phyloP scores from a whole-genome alignment of 37 sponge, comb jelly and placozoan species.

The Chondrilla cf. caribensis region DNA sequence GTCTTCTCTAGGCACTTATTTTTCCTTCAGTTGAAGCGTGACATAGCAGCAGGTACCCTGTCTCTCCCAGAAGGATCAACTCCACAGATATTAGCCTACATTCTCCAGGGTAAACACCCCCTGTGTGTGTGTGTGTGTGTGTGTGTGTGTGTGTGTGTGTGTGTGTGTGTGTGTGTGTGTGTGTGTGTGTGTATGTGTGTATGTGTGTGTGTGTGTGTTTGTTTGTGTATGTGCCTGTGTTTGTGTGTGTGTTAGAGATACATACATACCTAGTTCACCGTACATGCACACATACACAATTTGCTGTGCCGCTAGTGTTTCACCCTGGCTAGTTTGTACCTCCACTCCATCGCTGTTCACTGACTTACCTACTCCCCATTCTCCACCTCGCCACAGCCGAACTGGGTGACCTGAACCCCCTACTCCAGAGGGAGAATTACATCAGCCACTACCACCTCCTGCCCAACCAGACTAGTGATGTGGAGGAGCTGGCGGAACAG shows the following conservation, averaged over 20 bases:
- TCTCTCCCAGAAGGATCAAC: background rate
- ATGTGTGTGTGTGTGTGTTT: no score
- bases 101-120: constrained; percentile 37
- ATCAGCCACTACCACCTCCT: constrained; percentile 6
- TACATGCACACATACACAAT: no score
- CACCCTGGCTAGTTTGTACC: no score
- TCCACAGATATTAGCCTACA: constrained; percentile 22
- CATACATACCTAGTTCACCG: no score
- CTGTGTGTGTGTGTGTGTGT: background rate
- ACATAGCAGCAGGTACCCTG: constrained; percentile 38
- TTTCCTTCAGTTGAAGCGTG: constrained; percentile 54
- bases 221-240: no score
- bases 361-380: no score
- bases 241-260: no score
- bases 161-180: constrained; percentile 26
- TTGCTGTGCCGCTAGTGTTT: no score
- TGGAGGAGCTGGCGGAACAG: constrained; percentile 24
- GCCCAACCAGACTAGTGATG: constrained; percentile 6
- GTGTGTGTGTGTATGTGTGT: background rate
- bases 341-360: no score
- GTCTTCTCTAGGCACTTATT: constrained; percentile 50
- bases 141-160: constrained; percentile 27
- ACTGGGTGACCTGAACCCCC: constrained; percentile 22
- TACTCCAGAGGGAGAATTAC: constrained; percentile 16
- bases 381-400: constrained; percentile 1